Conservation (phyloP, 2,797 vertebrate species). For the Schizopygopsis pylzovi region DNA sequence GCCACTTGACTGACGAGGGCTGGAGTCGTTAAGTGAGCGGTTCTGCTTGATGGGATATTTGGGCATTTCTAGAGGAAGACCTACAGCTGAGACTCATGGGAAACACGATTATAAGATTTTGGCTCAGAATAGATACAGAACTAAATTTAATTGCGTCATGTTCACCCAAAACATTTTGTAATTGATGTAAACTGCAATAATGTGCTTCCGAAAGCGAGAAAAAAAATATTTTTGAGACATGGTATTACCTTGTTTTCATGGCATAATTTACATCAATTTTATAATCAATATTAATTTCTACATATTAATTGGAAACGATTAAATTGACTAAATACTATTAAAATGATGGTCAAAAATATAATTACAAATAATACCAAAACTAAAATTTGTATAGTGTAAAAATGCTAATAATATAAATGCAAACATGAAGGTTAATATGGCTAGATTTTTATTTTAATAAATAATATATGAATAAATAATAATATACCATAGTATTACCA, state of each 20-base stretch:
- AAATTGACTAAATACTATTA: neutral
- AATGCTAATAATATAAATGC: neutral
- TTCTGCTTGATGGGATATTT: neutral
- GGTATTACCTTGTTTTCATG: neutral
- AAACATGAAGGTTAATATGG: neutral
- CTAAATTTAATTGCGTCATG: neutral
- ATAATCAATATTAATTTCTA: neutral
- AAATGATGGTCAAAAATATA: neutral
- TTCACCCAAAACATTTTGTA: neutral
- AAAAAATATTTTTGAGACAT: neutral
- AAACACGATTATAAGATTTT: neutral
- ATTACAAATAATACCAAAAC: neutral
- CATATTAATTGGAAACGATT: neutral
- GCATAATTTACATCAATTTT: neutral
- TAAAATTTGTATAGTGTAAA: neutral
- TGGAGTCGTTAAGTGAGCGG: neutral
- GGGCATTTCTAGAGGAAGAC: neutral
- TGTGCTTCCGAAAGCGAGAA: neutral
- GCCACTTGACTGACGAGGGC: constrained; percentile 32
- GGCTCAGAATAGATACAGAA: neutral
- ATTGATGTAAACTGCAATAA: neutral
- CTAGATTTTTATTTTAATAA: neutral
- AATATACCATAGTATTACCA: neutral
- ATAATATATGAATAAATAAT: neutral
- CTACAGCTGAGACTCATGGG: neutral